These are phyloP conservation scores for Timema cristinae DNA, from an alignment of 2,888 invertebrate species.

Conservation along the genomic window DNA sequence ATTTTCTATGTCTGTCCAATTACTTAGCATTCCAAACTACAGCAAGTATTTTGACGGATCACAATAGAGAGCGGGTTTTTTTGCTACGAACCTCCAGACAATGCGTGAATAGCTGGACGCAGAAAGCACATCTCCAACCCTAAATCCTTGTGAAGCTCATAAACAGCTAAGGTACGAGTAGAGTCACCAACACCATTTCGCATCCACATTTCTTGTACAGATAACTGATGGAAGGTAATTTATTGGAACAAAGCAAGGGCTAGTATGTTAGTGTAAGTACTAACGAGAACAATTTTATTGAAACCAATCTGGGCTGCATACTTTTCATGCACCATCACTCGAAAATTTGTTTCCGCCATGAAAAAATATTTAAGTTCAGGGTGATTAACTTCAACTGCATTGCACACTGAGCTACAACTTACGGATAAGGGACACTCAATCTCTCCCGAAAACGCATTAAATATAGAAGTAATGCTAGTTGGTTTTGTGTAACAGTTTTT, in stretches of 20 bases:
- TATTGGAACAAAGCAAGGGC: not conserved
- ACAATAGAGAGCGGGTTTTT: not conserved
- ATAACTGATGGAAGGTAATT: not conserved
- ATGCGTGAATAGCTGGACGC: slow-evolving; percentile 2
- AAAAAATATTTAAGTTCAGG: not conserved
- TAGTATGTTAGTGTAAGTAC: not conserved
- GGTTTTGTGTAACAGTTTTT: too few relatives aligned
- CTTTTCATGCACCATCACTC: slow-evolving; percentile 6
- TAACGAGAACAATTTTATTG: slow-evolving; percentile 1
- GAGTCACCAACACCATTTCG: too few relatives aligned
- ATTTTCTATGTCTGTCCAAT: too few relatives aligned
- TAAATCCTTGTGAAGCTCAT: not conserved
- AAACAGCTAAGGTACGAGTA: too few relatives aligned
- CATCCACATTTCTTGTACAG: too few relatives aligned
- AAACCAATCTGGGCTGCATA: slow-evolving; percentile 1
- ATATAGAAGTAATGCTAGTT: not conserved
- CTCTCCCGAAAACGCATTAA: not conserved
- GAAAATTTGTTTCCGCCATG: not conserved
- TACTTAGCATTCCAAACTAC: not conserved
- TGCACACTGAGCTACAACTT: not conserved
- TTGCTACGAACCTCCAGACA: not conserved
- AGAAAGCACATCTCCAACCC: not conserved
- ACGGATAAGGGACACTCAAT: slow-evolving; percentile 1
- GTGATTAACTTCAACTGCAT: not conserved
- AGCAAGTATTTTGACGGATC: not conserved